These are phyloP conservation scores for Chaetogeoica ovagalla DNA, from an alignment of 2,888 invertebrate species.

Conservation along the genomic window DNA sequence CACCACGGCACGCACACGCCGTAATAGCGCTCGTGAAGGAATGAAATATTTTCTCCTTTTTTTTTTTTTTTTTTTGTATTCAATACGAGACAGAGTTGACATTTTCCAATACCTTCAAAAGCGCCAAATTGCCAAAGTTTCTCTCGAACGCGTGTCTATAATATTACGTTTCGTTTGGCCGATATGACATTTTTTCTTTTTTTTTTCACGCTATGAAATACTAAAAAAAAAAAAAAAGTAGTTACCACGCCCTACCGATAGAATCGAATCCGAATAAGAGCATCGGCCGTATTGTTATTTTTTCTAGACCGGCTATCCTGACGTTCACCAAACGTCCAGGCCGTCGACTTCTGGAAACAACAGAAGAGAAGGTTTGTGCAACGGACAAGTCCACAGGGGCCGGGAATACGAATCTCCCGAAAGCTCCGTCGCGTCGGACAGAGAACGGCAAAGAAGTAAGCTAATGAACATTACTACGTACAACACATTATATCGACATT, in stretches of 20 bases:
- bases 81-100: too few species aligned
- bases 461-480: not conserved
- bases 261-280: too few species aligned
- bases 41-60: too few species aligned
- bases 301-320: slow-evolving; percentile 37
- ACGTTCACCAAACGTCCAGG: slow-evolving; percentile 42
- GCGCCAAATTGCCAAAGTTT: not conserved
- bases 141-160: not conserved
- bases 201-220: too few species aligned
- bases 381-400: slow-evolving; percentile 33
- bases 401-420: slow-evolving; percentile 44
- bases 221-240: too few species aligned
- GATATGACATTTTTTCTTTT: too few species aligned
- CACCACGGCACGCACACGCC: too few species aligned
- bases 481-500: too few species aligned
- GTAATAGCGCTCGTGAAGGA: too few species aligned
- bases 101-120: too few species aligned
- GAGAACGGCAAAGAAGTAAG: slow-evolving; percentile 42
- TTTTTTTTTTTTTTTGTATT: too few species aligned
- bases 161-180: not conserved
- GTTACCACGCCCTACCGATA: too few species aligned
- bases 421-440: slow-evolving; percentile 30
- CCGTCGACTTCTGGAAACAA: slow-evolving; percentile 41
- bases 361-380: slow-evolving; percentile 42
- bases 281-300: not conserved